Base-by-base conservation (phyloP, 2,797 vertebrate species). In the Ctenosaura bakeri region DNA sequence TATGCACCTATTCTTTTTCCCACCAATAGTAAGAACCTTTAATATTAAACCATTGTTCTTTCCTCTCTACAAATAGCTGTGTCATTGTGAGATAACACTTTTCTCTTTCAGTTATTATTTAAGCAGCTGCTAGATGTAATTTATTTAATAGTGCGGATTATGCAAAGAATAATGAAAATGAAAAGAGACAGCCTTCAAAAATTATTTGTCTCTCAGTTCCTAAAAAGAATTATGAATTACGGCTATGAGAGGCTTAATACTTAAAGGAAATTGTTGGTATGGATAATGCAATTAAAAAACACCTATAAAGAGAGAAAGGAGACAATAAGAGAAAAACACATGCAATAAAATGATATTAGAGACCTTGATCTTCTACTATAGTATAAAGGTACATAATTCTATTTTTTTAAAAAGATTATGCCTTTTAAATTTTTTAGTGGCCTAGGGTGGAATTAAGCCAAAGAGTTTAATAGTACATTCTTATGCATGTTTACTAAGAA, bases 111-210 rank as follows among this genome's bases (percentile, higher is more conserved):
- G 89, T 71, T 84, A 86, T 77, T 81, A 91, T 90, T 94, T 90
- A 90, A 87, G 86, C 86, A 94, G 82, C 86, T 94, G 89, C 62
- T 93, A 82, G 90, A 89, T 89, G 89, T 71, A 91, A 46, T 42
- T 38, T 85, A 85, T 35, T 42, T 90, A 52, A 89, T 79, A 92
- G 82, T 80, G 90, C 73, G 90, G 66, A 80, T 26, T 73, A 77
- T 46, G 46, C 0, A 0, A 26, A 93, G 54, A 92, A 86, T 91
- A 71, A 93, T 85, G 84, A 9, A 94, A 92, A 94, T 89, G 88
- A 92, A 94, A 93, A 83, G 66, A 74, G 91, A 90, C 0, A 0
- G 74, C 83, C 54, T 94, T 94, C 83, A 89, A 78, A 94, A 90
- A 88, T 26, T 76, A 83, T 92, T 92, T 91, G 83, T 81, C 46